Percentiles rank a stretch among this genome's conserved stretches.
Evolutionary conservation across 2,113 vertebrate species (phyloP).

Genomic region (Mormyrus iriodes): DNA sequence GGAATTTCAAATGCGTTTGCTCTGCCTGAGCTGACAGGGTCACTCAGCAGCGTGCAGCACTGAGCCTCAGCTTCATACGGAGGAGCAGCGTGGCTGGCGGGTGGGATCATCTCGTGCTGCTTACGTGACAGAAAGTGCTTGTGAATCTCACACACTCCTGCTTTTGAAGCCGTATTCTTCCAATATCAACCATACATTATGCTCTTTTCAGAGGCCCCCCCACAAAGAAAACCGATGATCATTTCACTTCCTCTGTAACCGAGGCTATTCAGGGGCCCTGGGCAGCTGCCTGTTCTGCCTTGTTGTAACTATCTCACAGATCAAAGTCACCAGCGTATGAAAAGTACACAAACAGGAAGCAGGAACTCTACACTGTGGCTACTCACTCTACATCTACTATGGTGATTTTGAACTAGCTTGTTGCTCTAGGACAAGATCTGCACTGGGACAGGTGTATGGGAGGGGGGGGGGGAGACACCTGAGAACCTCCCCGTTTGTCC

Average conservation of each 20-base stretch:
- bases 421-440: neutral
- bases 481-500: too few relatives aligned
- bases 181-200: neutral
- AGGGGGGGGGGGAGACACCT: too few relatives aligned
- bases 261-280: neutral
- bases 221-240: neutral
- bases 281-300: neutral
- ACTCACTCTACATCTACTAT: neutral
- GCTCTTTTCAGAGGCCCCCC: neutral
- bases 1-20: neutral
- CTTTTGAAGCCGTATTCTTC: neutral
- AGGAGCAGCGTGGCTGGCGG: neutral
- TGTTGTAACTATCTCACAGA: neutral
- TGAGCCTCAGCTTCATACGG: neutral
- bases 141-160: neutral
- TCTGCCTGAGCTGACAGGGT: neutral
- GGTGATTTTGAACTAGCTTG: neutral
- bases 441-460: too few relatives aligned
- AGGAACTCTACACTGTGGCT: neutral
- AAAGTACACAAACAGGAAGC: neutral
- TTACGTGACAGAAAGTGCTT: neutral
- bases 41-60: neutral
- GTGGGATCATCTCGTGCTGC: neutral
- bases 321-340: neutral
- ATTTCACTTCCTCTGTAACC: neutral